Evolutionary conservation across 2,113 vertebrate genomes (phyloP), one percentile per base, ranked within the genome.

Genomic region (Peromyscus polionotus): DNA sequence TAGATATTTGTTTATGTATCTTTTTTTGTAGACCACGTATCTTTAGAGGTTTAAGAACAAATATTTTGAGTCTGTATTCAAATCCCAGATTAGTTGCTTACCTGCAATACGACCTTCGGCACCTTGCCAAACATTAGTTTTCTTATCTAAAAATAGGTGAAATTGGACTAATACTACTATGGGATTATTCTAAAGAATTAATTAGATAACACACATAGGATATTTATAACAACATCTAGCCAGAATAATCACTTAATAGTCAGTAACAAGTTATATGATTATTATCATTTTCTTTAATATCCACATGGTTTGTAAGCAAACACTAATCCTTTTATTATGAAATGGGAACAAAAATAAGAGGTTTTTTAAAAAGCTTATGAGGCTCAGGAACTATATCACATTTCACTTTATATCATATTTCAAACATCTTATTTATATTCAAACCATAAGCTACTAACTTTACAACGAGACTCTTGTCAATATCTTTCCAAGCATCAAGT

Each of bases 201-300:
- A 94, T 92, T 88, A 90, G 39, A 85, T 80, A 90, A 70, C 42
- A 65, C 42, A 59, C 33, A 24, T 86, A 24, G 33, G 48, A 84
- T 79, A 80, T 92, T 92, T 92, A 79, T 80, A n/a, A 45, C 14
- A 90, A 61, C 90, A 84, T 89, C 76, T 93, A 76, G 17, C 57
- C 31, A 85, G 16, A 31, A 8, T 94, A 95, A 95, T 96, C 36
- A 95, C 79, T 95, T 97, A 95, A 93, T 85, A 94, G 28, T 42
- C 16, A 87, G 48, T 68, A 48, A 45, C 28, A 96, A 95, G 83
- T 93, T 93, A 65, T 68, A 76, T 88, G 81, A 96, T 94, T 91
- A 75, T 90, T 90, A 96, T 93, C 51, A 94, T 81, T 95, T 97
- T 76, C 54, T 88, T 95, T 89, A 94, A 73, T 94, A 95, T 42